Conservation (phyloP, 2,797 vertebrate species). For the Perodicticus potto region DNA sequence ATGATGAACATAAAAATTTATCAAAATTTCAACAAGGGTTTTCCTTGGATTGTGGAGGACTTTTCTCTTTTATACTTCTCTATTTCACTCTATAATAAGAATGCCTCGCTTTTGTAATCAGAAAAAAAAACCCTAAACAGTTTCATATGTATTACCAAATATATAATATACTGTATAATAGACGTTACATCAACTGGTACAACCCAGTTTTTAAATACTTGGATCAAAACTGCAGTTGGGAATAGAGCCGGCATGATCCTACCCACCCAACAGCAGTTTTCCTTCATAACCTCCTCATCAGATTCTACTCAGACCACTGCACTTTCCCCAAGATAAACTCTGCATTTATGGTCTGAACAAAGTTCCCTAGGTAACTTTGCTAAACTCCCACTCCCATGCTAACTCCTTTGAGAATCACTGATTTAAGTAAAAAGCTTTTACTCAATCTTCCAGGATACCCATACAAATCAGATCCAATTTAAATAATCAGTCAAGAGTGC, state of each 20-base stretch:
- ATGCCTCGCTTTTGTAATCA: not conserved
- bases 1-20: slow-evolving; percentile 24
- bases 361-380: not conserved
- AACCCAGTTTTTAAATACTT: slow-evolving; percentile 25
- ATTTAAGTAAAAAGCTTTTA: slow-evolving; percentile 30
- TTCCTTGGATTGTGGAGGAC: not conserved
- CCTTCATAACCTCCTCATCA: not conserved
- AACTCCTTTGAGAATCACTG: slow-evolving; percentile 1
- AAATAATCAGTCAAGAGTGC: not conserved
- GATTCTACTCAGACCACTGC: slow-evolving; percentile 1
- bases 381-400: not conserved
- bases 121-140: slow-evolving; percentile 15
- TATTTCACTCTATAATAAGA: slow-evolving; percentile 3
- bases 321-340: slow-evolving; percentile 50
- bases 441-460: not conserved
- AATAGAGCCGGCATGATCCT: slow-evolving; percentile 35
- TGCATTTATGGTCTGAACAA: not conserved
- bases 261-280: not conserved
- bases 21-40: slow-evolving; percentile 8
- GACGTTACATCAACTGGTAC: not conserved
- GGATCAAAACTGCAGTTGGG: not conserved
- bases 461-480: slow-evolving; percentile 35
- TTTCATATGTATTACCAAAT: slow-evolving; percentile 34
- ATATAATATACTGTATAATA: not conserved
- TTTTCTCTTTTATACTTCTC: not conserved